Evolutionary conservation across 2,888 invertebrate genomes (phyloP).

Genomic region (Eupsilia transversa): DNA sequence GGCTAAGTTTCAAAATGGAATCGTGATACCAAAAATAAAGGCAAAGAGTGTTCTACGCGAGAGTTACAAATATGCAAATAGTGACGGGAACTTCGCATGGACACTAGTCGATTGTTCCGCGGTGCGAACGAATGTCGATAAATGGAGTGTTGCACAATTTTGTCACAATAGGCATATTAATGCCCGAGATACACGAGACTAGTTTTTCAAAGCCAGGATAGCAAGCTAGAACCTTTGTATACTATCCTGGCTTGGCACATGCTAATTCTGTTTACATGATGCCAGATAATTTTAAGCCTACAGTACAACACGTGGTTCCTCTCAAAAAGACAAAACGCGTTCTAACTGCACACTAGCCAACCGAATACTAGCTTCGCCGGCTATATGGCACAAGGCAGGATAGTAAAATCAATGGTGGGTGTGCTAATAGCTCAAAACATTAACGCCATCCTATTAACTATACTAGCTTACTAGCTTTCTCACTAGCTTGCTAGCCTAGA

Average conservation of each 20-base stretch:
- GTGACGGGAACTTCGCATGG: slow-evolving; percentile 75
- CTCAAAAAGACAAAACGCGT: not conserved
- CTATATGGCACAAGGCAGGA: not conserved
- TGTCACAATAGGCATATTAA: slow-evolving; percentile 63
- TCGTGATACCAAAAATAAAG: slow-evolving; percentile 26
- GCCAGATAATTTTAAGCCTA: not conserved
- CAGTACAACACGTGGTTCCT: no score
- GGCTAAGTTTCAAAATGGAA: slow-evolving; percentile 3
- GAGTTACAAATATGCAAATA: slow-evolving; percentile 75
- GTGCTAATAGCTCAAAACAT: not conserved
- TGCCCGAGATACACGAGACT: not conserved
- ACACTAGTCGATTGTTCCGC: slow-evolving; percentile 71
- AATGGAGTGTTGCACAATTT: slow-evolving; percentile 64
- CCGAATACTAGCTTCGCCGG: not conserved
- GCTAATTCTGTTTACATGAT: not conserved
- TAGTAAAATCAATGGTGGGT: not conserved
- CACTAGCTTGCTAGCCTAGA: not conserved
- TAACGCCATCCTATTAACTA: no score
- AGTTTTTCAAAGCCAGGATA: not conserved
- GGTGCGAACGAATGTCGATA: slow-evolving; percentile 74
- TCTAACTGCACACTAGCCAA: not conserved
- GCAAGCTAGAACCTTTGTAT: not conserved
- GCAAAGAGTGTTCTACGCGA: slow-evolving; percentile 30
- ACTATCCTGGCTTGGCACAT: not conserved
- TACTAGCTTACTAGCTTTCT: not conserved